Evolutionary conservation across 37 sponge, comb jelly and placozoan species (phyloP).

Genomic region (Agelas oroides): DNA sequence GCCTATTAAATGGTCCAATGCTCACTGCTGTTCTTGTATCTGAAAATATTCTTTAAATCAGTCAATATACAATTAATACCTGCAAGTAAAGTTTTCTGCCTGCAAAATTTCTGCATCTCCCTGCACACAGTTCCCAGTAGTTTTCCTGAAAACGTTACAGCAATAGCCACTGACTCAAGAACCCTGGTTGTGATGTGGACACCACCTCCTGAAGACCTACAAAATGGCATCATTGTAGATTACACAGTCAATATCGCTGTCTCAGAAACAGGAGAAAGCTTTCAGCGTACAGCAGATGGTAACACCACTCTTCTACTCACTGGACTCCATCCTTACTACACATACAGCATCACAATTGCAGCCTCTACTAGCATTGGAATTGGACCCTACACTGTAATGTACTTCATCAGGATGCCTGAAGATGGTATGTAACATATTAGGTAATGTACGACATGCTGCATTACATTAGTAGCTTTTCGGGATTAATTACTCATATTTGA

Average conservation of each 20-base stretch:
- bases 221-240: slow-evolving; percentile 12
- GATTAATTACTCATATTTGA: neutral
- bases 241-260: neutral
- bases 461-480: neutral
- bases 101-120: neutral
- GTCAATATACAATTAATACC: neutral
- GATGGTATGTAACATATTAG: slow-evolving; percentile 5
- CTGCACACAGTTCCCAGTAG: neutral
- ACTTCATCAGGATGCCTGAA: neutral
- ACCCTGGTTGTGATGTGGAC: neutral
- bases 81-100: neutral
- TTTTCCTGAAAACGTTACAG: neutral
- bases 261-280: neutral
- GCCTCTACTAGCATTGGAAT: slow-evolving; percentile 4
- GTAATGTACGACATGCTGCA: neutral
- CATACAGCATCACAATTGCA: slow-evolving; percentile 9
- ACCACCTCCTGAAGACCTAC: neutral
- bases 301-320: neutral
- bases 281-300: neutral
- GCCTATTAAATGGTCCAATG: too few species aligned
- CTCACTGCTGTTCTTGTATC: too few species aligned
- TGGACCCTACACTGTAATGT: slow-evolving; percentile 6
- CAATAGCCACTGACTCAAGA: neutral
- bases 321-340: neutral
- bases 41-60: too few species aligned